Base-by-base conservation (phyloP, 2,797 vertebrate genomes). In the Myoxocephalus aenaeus region DNA sequence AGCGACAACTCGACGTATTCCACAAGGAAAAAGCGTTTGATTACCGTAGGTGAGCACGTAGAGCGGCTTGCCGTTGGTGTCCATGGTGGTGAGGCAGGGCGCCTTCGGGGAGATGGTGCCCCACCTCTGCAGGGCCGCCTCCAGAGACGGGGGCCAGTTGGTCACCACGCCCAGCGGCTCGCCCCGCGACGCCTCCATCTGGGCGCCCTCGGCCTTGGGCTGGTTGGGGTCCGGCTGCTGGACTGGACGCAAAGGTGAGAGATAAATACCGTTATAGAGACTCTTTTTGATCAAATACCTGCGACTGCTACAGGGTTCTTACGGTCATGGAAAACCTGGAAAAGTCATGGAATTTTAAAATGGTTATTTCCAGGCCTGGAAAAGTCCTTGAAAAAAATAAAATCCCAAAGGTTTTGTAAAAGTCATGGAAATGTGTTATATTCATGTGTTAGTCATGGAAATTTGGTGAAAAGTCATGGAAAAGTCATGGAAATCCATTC, bases 181-280 rank as follows among this genome's bases (percentile, higher is more conserved):
- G 34, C 98, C 98, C 32, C 95, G 93, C 94, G 97, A 95, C 3
- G 96, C 95, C 88, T 95, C 88, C 98, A 98, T 98, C 94, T 97
- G 97, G 3, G 97, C 96, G 70, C 98, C 98, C 84, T 99, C 98
- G 0, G 98, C 96, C 88, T 96, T 97, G 65, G 98, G 97, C 93
- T 96, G 97, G 92, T 99, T 99, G 25, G 98, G 98, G 88, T 99
- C 98, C 1, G 98, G 98, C 93, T 98, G 98, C 95, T 98, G 98
- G 91, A 99, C 98, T 99, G 94, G 29, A 84, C 70, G 36, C 18
- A 15, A 8, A 2, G 68, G 22, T 7, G 22, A 54, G 10, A 20
- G 48, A n/a, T n/a, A 15, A 50, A 59, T 0, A 13, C 17, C 56
- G 8, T 32, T 0, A 36, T 8, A 14, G 3, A 14, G 25, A 27